Percentiles rank a stretch among this genome's conserved stretches.
phyloP scores from a whole-genome alignment of 2,888 invertebrate species.

The Muschampia plurimacula region DNA sequence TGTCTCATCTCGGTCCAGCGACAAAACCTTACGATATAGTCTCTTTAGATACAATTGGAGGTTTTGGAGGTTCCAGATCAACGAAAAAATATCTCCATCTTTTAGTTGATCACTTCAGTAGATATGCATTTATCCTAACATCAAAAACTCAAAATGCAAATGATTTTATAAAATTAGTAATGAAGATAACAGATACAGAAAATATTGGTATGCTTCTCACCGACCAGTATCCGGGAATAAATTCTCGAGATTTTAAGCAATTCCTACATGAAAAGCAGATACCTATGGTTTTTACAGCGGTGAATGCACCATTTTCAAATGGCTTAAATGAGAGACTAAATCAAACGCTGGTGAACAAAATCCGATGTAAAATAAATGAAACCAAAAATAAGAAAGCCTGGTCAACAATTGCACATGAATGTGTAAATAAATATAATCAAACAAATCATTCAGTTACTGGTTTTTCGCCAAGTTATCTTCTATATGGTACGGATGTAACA shows the following conservation, averaged over 20 bases:
- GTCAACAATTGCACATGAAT: slow-evolving; percentile 53
- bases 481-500: slow-evolving; percentile 48
- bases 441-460: slow-evolving; percentile 53
- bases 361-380: slow-evolving; percentile 52
- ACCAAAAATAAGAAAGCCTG: slow-evolving; percentile 46
- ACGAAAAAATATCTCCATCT: slow-evolving; percentile 45
- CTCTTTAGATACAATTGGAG: slow-evolving; percentile 42
- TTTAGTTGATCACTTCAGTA: slow-evolving; percentile 24
- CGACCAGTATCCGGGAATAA: slow-evolving; percentile 52
- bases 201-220: slow-evolving; percentile 38
- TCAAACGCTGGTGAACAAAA: slow-evolving; percentile 53
- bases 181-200: slow-evolving; percentile 11
- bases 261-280: slow-evolving; percentile 42
- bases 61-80: slow-evolving; percentile 42
- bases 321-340: slow-evolving; percentile 50
- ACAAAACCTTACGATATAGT: slow-evolving; percentile 38
- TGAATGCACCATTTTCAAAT: slow-evolving; percentile 49
- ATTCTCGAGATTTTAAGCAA: slow-evolving; percentile 47
- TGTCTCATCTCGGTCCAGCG: slow-evolving; percentile 36
- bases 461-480: slow-evolving; percentile 50
- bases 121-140: slow-evolving; percentile 40
- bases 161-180: slow-evolving; percentile 45
- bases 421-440: slow-evolving; percentile 52
- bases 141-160: slow-evolving; percentile 44
- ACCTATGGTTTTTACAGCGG: slow-evolving; percentile 52